phyloP scores from a whole-genome alignment of 92 coral and sea anemone genomes.

The Paragorgia papillata region DNA sequence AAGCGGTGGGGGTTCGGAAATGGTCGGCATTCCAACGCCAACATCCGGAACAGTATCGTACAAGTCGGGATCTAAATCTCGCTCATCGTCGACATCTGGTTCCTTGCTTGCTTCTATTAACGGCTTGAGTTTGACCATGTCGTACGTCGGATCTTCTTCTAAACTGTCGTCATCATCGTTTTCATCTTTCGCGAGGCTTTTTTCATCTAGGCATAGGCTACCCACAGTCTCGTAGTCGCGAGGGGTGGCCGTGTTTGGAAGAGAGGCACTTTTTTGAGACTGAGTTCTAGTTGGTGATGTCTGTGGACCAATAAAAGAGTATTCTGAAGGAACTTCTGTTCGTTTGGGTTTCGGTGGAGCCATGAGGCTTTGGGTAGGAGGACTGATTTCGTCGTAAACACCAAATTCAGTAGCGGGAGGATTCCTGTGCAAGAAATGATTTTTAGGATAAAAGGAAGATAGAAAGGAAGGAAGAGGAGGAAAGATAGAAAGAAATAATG shows the following conservation, averaged over 20 bases:
- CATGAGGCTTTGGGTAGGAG: neutral
- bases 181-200: neutral
- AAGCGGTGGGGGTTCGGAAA: neutral
- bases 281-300: neutral
- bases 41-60: neutral
- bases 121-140: neutral
- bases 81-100: neutral
- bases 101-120: neutral
- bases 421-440: neutral
- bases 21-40: neutral
- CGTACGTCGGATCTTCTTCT: constrained; percentile 38
- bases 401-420: neutral
- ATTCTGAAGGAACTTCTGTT: constrained; percentile 5
- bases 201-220: neutral
- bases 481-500: neutral
- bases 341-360: neutral
- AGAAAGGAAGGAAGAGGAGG: neutral
- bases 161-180: constrained; percentile 18
- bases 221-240: neutral
- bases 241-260: neutral
- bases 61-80: neutral
- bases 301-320: neutral
- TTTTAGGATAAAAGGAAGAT: neutral
- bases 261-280: neutral
- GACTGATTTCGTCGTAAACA: neutral